A percentile compares a stretch with the other conserved stretches of the same genome.
Evolutionary conservation across 2,888 invertebrate genomes (phyloP).

Genomic region (Philereme vetulata): DNA sequence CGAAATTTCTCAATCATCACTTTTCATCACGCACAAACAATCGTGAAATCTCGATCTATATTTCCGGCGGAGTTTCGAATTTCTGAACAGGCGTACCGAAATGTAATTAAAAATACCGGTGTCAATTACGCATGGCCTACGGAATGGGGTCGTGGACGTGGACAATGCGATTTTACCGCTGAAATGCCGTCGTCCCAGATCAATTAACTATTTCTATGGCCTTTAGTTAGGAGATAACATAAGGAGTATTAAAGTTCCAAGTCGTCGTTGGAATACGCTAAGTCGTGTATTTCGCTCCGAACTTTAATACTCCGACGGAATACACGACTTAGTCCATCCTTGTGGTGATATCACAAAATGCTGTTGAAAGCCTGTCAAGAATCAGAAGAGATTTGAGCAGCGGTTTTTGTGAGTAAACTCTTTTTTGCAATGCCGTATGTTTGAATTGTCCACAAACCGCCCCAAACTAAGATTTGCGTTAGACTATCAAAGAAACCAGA

Average conservation of each 20-base stretch:
- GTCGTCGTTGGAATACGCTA: no score
- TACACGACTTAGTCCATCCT: no score
- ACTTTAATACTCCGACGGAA: no score
- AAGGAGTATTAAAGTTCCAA: no score
- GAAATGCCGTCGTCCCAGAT: constrained; percentile 6
- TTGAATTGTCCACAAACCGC: background rate
- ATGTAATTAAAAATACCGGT: constrained; percentile 56
- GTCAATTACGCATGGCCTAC: constrained; percentile 46
- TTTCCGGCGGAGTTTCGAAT: constrained; percentile 38
- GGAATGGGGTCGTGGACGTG: constrained; percentile 52
- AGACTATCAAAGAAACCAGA: constrained; percentile 40
- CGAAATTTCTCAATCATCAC: constrained; percentile 3
- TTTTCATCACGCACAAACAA: constrained; percentile 28
- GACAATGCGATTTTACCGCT: constrained; percentile 45
- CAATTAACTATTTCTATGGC: constrained; percentile 8
- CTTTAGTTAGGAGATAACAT: background rate
- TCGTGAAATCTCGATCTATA: constrained; percentile 34
- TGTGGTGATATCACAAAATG: no score
- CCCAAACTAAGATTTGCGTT: constrained; percentile 18
- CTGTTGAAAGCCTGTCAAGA: no score
- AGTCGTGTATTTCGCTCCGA: no score
- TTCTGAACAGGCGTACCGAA: constrained; percentile 45
- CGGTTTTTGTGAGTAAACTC: background rate
- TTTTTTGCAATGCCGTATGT: background rate
- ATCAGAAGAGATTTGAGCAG: no score